Conservation (phyloP, 2,797 vertebrate genomes). For the Chiloscyllium punctatum region DNA sequence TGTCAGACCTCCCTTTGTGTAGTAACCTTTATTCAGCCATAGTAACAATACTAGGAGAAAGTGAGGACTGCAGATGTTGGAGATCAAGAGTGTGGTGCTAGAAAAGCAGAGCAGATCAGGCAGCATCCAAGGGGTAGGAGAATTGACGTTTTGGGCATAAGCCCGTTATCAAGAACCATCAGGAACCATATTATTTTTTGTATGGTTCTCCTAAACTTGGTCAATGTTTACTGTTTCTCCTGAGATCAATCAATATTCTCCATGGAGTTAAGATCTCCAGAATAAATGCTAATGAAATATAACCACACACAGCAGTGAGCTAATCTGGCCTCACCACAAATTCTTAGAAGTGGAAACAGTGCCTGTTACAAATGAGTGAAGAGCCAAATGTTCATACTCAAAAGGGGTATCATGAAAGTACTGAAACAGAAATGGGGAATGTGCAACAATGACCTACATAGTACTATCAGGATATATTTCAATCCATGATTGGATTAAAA, state of each 20-base stretch:
- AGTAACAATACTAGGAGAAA: no score
- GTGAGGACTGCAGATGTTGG: no score
- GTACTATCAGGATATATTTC: neutral
- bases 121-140: no score
- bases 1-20: no score
- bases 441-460: neutral
- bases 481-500: no score
- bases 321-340: neutral
- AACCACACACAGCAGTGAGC: neutral
- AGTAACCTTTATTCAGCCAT: no score
- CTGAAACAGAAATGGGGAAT: neutral
- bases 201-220: neutral
- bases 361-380: neutral
- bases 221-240: neutral
- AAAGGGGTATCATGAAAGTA: neutral
- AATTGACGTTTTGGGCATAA: no score
- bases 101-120: no score
- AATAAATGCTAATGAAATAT: neutral
- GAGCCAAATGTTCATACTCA: neutral
- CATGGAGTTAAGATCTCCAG: neutral
- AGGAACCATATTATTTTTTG: neutral
- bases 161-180: no score
- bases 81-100: no score
- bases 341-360: slow-evolving; percentile 9
- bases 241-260: neutral